Percentiles rank a stretch among this genome's conserved stretches.
These are phyloP conservation scores for Eledona agricola DNA, from an alignment of 2,888 invertebrate genomes.

Conservation along the genomic window DNA sequence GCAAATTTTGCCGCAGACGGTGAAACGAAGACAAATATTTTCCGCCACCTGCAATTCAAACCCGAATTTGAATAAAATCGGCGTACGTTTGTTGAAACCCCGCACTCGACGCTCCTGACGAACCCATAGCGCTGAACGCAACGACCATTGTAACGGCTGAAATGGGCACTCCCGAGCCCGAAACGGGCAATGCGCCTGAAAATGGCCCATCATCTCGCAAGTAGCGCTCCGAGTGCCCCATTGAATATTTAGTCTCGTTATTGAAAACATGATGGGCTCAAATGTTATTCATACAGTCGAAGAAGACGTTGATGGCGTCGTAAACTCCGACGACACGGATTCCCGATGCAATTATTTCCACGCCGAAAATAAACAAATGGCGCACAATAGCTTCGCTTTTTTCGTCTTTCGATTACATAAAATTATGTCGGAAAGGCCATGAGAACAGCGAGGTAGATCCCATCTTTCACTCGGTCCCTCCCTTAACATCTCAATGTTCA, in stretches of 20 bases:
- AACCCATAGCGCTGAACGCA: slow-evolving; percentile 56
- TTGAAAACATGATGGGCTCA: slow-evolving; percentile 60
- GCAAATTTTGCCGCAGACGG: slow-evolving; percentile 25
- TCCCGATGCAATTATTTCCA: too few relatives aligned
- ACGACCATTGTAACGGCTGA: slow-evolving; percentile 59
- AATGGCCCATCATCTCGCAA: slow-evolving; percentile 60
- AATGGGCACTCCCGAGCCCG: slow-evolving; percentile 60
- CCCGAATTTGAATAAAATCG: slow-evolving; percentile 53
- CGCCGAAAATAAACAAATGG: too few relatives aligned
- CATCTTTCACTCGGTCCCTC: slow-evolving; percentile 64
- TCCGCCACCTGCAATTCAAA: slow-evolving; percentile 48
- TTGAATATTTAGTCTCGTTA: slow-evolving; percentile 62
- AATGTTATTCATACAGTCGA: slow-evolving; percentile 57
- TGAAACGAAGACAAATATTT: slow-evolving; percentile 44
- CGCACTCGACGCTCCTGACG: slow-evolving; percentile 54
- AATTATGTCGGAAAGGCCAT: slow-evolving; percentile 22
- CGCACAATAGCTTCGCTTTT: too few relatives aligned
- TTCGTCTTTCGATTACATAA: slow-evolving; percentile 12
- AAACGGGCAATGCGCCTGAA: slow-evolving; percentile 60
- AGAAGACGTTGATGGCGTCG: slow-evolving; percentile 55
- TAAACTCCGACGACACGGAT: slow-evolving; percentile 43
- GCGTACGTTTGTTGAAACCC: slow-evolving; percentile 44
- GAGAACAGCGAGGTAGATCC: slow-evolving; percentile 30
- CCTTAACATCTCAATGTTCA: slow-evolving; percentile 70
- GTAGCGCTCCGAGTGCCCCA: slow-evolving; percentile 58